These are phyloP conservation scores for Eptatretus burgeri DNA, from an alignment of 2,113 vertebrate species.

Conservation along the genomic window DNA sequence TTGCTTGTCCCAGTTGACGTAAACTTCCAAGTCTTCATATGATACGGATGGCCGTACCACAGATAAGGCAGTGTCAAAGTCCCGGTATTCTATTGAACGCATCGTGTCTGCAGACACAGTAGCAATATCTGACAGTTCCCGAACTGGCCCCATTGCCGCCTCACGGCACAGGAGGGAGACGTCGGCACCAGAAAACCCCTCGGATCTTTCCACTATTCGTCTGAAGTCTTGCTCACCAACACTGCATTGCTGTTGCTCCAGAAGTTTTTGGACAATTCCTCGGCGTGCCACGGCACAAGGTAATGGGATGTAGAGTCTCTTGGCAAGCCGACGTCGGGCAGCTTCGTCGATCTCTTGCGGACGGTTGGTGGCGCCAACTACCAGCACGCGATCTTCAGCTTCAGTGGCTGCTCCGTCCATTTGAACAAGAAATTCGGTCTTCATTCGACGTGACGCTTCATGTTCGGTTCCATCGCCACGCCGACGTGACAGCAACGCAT, in stretches of 20 bases:
- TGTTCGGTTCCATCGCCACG: conserved; percentile 55
- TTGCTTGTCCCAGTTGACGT: conserved; percentile 59
- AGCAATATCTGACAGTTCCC: conserved; percentile 41
- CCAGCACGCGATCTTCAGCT: conserved; percentile 60
- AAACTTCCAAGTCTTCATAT: conserved; percentile 43
- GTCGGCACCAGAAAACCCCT: conserved; percentile 68
- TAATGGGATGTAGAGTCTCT: conserved; percentile 66
- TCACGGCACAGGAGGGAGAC: conserved; percentile 78
- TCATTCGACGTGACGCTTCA: conserved; percentile 65
- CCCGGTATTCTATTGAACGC: conserved; percentile 32
- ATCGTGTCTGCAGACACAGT: conserved; percentile 52
- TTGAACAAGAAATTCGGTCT: conserved; percentile 82
- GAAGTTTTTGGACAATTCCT: conserved; percentile 44
- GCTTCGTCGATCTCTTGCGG: conserved; percentile 89
- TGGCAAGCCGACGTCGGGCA: conserved; percentile 48
- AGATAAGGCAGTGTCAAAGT: conserved; percentile 52
- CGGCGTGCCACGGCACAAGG: conserved; percentile 37
- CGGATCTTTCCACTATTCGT: conserved; percentile 24
- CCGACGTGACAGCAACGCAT: conserved; percentile 53
- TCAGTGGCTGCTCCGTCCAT: conserved; percentile 65
- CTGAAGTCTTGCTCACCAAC: conserved; percentile 24
- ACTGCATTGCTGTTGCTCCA: conserved; percentile 32
- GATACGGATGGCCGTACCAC: conserved; percentile 58
- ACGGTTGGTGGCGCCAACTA: conserved; percentile 74
- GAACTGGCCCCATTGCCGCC: conserved; percentile 71